Conservation (phyloP, 2,113 vertebrate genomes). For the Nesogale talazaci region DNA sequence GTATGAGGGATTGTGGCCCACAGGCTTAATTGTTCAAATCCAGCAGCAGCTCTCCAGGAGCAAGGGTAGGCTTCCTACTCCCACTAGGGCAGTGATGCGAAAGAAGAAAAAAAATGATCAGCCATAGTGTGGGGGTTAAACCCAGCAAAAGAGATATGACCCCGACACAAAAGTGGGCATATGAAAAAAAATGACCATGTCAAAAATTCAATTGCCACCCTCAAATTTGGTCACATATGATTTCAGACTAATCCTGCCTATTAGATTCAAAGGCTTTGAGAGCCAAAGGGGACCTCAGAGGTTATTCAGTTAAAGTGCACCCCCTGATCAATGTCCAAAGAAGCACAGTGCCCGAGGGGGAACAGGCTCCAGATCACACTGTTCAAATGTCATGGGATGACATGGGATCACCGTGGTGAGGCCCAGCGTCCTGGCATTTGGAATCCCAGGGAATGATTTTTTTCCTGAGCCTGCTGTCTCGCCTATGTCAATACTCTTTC, state of each 20-base stretch:
- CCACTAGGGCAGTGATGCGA: too few relatives aligned
- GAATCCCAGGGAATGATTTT: background rate
- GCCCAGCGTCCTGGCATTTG: background rate
- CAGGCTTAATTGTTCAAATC: too few relatives aligned
- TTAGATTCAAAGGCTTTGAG: background rate
- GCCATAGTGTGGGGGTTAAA: too few relatives aligned
- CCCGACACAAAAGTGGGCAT: too few relatives aligned
- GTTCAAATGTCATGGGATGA: background rate
- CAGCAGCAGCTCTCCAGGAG: too few relatives aligned
- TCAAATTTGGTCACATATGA: background rate
- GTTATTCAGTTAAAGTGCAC: background rate
- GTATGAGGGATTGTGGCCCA: too few relatives aligned
- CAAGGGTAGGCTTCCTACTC: too few relatives aligned
- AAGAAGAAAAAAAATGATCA: too few relatives aligned
- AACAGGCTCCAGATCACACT: background rate
- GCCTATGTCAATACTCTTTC: background rate
- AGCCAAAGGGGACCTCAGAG: background rate
- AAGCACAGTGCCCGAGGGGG: background rate
- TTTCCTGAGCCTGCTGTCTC: background rate
- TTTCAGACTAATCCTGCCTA: background rate
- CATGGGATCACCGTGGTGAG: too few relatives aligned
- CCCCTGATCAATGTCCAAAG: background rate
- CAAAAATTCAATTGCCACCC: background rate
- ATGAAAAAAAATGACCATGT: background rate
- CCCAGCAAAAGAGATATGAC: too few relatives aligned